Base-by-base conservation (phyloP, 2,797 vertebrate species). In the Pangasius larnaudii region DNA sequence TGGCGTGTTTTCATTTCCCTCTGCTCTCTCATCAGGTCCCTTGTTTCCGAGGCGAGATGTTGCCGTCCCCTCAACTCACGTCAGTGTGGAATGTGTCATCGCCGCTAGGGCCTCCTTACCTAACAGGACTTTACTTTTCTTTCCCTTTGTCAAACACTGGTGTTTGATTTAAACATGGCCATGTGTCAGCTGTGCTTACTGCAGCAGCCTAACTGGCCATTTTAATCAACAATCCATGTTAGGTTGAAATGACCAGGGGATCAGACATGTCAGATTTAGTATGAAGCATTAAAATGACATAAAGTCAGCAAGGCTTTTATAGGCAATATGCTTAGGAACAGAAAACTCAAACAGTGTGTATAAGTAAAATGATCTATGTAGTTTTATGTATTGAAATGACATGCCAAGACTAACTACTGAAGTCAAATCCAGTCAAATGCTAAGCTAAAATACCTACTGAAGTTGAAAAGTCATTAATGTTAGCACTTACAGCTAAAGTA, bases 171-270 rank as follows among this genome's bases (percentile, higher is more conserved):
- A 86, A 84, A 88, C 80, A 80, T 24, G 19, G 36, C 83, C n/a
- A 87, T 84, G 88, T 88, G 79, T 89, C 83, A 85, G 84, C 84
- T 77, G 87, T 79, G 79, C 59, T 85, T 87, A 58, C 46, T 88
- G 84, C 53, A 39, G 53, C 80, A 85, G 13, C 58, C 51, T 75
- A 85, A 87, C 77, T 81, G 56, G 53, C 53, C 51, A 19, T 33
- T 89, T 91, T 87, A 63, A 89, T 90, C 82, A 89, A 86, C 78
- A 36, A 83, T 89, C 51, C 77, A 59, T 72, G 81, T 82, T 24
- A 56, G 53, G 69, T n/a, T 83, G 61, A 74, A 86, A 85, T 61
- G 78, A 42, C 61, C 51, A 75, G 77, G 63, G 65, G 53, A 87
- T 36, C 42, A 67, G 61, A 69, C 56, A 82, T 74, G 42, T 36